These are phyloP conservation scores for Eilema griseolum DNA, from an alignment of 2,888 invertebrate species.

Conservation along the genomic window DNA sequence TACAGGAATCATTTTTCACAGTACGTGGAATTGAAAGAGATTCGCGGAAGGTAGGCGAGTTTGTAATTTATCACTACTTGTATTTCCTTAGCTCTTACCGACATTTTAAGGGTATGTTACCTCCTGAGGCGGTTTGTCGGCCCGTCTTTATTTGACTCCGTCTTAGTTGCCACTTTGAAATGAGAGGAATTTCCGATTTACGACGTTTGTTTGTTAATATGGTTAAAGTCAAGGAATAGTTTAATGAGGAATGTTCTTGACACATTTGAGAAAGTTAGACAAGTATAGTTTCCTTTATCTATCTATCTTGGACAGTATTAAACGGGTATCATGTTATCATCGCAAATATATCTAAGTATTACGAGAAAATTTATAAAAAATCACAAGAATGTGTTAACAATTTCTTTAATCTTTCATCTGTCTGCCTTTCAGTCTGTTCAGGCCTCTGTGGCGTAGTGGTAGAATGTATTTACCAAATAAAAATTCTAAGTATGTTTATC, in stretches of 20 bases:
- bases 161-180: constrained; percentile 20
- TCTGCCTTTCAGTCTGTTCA: too few relatives aligned
- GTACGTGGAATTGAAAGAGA: constrained; percentile 44
- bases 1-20: background rate
- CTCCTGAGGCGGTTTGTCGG: constrained; percentile 36
- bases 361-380: too few relatives aligned
- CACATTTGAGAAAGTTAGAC: too few relatives aligned
- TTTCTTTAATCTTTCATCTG: too few relatives aligned
- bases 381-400: too few relatives aligned
- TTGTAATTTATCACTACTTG: constrained; percentile 50
- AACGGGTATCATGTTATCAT: background rate
- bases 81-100: constrained; percentile 39
- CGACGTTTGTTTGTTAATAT: constrained; percentile 9
- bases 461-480: too few relatives aligned
- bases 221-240: background rate
- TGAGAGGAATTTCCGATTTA: constrained; percentile 12
- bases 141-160: constrained; percentile 24
- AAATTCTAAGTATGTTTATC: too few relatives aligned
- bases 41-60: constrained; percentile 34
- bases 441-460: too few relatives aligned
- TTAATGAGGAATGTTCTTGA: background rate
- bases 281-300: background rate
- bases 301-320: background rate
- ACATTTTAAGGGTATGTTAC: constrained; percentile 38
- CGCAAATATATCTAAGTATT: background rate